Evolutionary conservation across 2,797 vertebrate genomes (phyloP).

Genomic region (Danio tinwini): DNA sequence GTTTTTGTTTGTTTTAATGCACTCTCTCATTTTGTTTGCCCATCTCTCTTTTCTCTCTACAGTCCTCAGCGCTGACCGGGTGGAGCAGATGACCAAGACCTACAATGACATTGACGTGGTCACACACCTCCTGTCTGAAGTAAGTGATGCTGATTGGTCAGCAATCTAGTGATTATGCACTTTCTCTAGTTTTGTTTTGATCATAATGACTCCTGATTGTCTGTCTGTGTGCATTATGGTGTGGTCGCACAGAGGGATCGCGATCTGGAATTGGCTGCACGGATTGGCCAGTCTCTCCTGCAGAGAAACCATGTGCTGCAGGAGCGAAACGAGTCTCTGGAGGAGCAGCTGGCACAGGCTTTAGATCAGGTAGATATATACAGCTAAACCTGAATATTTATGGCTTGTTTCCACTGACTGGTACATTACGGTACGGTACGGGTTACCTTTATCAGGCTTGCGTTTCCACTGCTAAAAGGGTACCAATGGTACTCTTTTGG

Average conservation of each 20-base stretch:
- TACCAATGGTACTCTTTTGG: too few relatives aligned
- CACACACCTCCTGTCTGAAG: constrained; percentile 92
- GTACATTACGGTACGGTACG: too few relatives aligned
- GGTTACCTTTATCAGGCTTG: too few relatives aligned
- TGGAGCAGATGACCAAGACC: constrained; percentile 89
- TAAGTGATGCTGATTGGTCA: constrained; percentile 63
- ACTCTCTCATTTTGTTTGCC: background rate
- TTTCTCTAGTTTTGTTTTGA: background rate
- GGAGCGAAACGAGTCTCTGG: constrained; percentile 91
- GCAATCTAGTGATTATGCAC: background rate
- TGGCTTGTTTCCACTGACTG: too few relatives aligned
- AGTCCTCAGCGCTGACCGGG: constrained; percentile 87
- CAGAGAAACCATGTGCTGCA: constrained; percentile 91
- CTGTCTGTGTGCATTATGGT: constrained; percentile 21
- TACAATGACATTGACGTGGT: constrained; percentile 93
- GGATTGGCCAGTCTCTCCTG: constrained; percentile 95
- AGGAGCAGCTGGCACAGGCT: constrained; percentile 92
- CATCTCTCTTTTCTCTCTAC: constrained; percentile 39
- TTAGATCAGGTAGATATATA: constrained; percentile 86
- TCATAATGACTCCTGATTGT: background rate
- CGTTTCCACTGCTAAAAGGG: too few relatives aligned
- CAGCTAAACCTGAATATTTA: background rate
- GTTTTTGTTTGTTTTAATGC: background rate
- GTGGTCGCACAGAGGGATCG: constrained; percentile 85
- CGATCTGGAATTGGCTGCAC: constrained; percentile 94